These are phyloP conservation scores for zebrafish (Danio rerio) DNA, from an alignment of 2,113 vertebrate species.

Conservation along the genomic window GRCz12tu NC_133198.1:26954501-26955000, in stretches of 20 bases:
- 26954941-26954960: too few relatives aligned
- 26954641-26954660: background rate
- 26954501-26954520: slow-evolving; percentile 51
- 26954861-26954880: too few relatives aligned
- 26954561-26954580: background rate
- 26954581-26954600: background rate
- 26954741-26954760: background rate
- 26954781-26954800: too few relatives aligned
- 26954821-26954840: too few relatives aligned
- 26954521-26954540: slow-evolving; percentile 25
- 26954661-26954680: background rate
- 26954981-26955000: too few relatives aligned
- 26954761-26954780: too few relatives aligned
- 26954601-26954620: background rate
- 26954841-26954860: too few relatives aligned
- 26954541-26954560: slow-evolving; percentile 29
- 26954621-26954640: background rate
- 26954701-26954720: background rate
- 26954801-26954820: too few relatives aligned
- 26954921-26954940: too few relatives aligned
- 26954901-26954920: too few relatives aligned
- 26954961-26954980: too few relatives aligned
- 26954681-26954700: background rate
- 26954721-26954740: background rate
- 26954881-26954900: too few relatives aligned